A percentile compares a stretch with the other conserved stretches of the same genome.
phyloP scores from a whole-genome alignment of 2,888 invertebrate species.

The Dicycla oo region DNA sequence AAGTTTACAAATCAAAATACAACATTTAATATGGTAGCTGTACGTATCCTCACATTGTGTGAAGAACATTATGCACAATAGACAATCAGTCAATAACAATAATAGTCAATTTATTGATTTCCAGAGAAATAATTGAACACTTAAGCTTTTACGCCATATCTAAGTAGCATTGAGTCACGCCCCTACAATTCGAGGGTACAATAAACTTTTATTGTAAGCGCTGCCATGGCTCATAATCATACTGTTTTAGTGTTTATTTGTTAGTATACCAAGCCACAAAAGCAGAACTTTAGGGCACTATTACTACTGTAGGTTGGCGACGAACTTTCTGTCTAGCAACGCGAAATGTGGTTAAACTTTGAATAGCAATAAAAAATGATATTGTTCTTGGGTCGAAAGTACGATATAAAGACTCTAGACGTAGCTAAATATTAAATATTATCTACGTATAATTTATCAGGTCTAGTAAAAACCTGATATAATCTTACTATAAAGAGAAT shows the following conservation, averaged over 20 bases:
- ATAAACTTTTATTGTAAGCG: constrained; percentile 47
- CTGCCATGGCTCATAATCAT: constrained; percentile 41
- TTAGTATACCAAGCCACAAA: constrained; percentile 43
- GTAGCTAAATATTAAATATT: constrained; percentile 12
- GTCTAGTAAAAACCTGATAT: neutral
- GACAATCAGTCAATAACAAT: neutral
- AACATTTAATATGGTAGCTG: neutral
- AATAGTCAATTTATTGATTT: constrained; percentile 24
- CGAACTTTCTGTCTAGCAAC: constrained; percentile 44
- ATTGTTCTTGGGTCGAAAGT: constrained; percentile 26
- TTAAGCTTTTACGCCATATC: constrained; percentile 17
- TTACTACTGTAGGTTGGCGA: constrained; percentile 40
- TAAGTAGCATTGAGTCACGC: constrained; percentile 19
- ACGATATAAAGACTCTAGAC: constrained; percentile 45
- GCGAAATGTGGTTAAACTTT: constrained; percentile 41
- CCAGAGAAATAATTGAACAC: constrained; percentile 29
- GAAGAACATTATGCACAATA: constrained; percentile 11
- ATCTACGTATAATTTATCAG: constrained; percentile 7
- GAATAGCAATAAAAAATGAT: constrained; percentile 32
- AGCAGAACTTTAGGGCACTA: constrained; percentile 36
- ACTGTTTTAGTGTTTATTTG: constrained; percentile 55
- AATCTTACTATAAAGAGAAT: neutral
- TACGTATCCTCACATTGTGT: neutral
- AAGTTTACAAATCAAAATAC: neutral
- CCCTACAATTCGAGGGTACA: constrained; percentile 23